phyloP scores from a whole-genome alignment of 2,888 invertebrate species.

The Zygothrica quintamaculata region DNA sequence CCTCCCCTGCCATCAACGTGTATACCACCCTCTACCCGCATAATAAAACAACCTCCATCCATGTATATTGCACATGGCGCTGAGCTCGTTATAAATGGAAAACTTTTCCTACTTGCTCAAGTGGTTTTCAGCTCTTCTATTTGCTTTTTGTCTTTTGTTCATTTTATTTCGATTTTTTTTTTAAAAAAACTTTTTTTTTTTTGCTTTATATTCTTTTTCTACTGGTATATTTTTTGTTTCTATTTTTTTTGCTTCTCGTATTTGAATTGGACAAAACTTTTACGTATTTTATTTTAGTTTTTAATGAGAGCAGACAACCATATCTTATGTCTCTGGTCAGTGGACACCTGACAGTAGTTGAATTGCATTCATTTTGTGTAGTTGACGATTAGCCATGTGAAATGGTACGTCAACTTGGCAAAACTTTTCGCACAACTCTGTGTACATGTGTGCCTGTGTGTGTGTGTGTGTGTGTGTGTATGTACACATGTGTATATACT shows the following conservation, averaged over 20 bases:
- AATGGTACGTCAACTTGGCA: conserved; percentile 61
- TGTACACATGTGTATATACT: no score
- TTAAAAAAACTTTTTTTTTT: no score
- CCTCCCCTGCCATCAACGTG: conserved; percentile 9
- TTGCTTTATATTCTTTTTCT: conserved; percentile 23
- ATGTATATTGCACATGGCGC: conserved; percentile 41
- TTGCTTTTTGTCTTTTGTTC: conserved; percentile 36
- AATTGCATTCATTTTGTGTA: conserved; percentile 16
- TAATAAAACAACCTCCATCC: conserved; percentile 25
- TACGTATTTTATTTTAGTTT: conserved; percentile 76
- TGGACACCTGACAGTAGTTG: conserved; percentile 34
- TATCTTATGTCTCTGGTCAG: conserved; percentile 44
- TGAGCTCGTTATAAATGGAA: conserved; percentile 80
- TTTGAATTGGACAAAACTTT: conserved; percentile 62
- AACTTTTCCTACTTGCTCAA: conserved; percentile 79
- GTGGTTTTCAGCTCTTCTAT: conserved; percentile 66
- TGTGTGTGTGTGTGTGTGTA: conserved; percentile 1
- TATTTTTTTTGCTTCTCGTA: conserved; percentile 43
- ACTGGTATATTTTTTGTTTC: conserved; percentile 8
- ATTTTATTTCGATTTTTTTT: conserved; percentile 8
- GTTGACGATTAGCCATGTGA: conserved; percentile 75
- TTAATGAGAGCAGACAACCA: conserved; percentile 74
- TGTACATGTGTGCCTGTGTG: background rate
- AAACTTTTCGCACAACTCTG: conserved; percentile 40
- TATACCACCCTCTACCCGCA: conserved; percentile 7